Conservation (phyloP, 2,113 vertebrate species). For the Anguilla japonica region DNA sequence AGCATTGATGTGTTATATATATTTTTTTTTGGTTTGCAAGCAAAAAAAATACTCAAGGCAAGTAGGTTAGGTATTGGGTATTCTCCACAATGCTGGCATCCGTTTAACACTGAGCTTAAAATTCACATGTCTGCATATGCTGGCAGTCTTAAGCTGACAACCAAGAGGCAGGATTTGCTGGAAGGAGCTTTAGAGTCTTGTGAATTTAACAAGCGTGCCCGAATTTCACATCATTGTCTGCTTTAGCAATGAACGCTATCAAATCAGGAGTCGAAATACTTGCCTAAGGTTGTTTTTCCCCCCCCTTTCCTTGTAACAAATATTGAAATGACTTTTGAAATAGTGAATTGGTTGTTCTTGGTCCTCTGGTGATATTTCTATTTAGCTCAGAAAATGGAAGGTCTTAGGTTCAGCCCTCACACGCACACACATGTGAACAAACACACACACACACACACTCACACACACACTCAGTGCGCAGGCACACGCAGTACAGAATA, state of each 20-base stretch:
- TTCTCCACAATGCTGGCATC: slow-evolving; percentile 67
- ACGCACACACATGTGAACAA: slow-evolving; percentile 17
- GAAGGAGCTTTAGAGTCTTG: slow-evolving; percentile 70
- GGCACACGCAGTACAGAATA: not conserved
- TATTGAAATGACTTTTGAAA: slow-evolving; percentile 62
- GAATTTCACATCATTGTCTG: slow-evolving; percentile 68
- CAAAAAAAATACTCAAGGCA: slow-evolving; percentile 38
- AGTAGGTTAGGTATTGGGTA: slow-evolving; percentile 71
- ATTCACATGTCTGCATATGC: slow-evolving; percentile 73
- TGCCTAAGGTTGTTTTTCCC: slow-evolving; percentile 57
- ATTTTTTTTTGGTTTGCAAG: not conserved
- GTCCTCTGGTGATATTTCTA: slow-evolving; percentile 45
- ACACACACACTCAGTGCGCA: too few species aligned
- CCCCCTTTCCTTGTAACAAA: slow-evolving; percentile 43
- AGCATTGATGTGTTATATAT: not conserved
- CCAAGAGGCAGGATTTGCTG: slow-evolving; percentile 70
- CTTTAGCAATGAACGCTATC: slow-evolving; percentile 74
- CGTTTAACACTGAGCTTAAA: slow-evolving; percentile 76
- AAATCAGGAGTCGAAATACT: slow-evolving; percentile 74
- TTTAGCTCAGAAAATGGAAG: slow-evolving; percentile 70
- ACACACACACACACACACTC: too few species aligned
- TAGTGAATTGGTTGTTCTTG: slow-evolving; percentile 62
- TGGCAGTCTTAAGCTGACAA: slow-evolving; percentile 71
- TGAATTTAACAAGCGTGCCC: slow-evolving; percentile 79
- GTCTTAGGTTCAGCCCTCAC: slow-evolving; percentile 63